These are phyloP conservation scores for Drosophila prosaltans DNA, from an alignment of 1,140 invertebrate species.

Conservation along the genomic window DNA sequence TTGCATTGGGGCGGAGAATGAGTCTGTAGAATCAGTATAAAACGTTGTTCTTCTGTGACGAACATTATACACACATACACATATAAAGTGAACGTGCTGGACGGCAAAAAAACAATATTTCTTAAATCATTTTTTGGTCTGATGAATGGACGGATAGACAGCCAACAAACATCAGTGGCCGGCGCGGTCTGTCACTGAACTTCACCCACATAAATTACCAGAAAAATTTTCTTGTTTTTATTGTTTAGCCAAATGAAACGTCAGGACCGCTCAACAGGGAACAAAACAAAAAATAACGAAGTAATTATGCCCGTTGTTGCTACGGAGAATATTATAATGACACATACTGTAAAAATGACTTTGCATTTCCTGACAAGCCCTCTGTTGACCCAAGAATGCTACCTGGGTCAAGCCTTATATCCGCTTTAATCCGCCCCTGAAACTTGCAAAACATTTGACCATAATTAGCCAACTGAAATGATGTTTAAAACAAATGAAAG, in stretches of 20 bases:
- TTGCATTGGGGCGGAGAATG: slow-evolving; percentile 45
- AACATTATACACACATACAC: slow-evolving; percentile 5
- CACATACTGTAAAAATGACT: no score
- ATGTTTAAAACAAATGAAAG: not conserved
- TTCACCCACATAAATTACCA: slow-evolving; percentile 71
- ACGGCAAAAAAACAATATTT: slow-evolving; percentile 36
- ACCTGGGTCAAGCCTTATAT: not conserved
- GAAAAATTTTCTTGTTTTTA: not conserved
- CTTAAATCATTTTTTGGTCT: slow-evolving; percentile 59
- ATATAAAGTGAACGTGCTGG: slow-evolving; percentile 50
- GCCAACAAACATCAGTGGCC: slow-evolving; percentile 51
- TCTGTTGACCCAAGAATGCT: not conserved
- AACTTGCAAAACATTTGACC: not conserved
- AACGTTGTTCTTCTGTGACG: slow-evolving; percentile 7
- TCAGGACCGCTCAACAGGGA: not conserved
- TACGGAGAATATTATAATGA: no score
- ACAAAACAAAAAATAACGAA: no score
- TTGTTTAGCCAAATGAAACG: not conserved
- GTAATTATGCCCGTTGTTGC: no score
- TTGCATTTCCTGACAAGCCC: no score
- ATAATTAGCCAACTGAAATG: not conserved
- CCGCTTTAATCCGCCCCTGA: not conserved
- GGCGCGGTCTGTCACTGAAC: slow-evolving; percentile 45
- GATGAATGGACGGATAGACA: slow-evolving; percentile 36
- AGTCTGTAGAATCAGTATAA: slow-evolving; percentile 15